Conservation (phyloP, 1,140 invertebrate genomes). For the Andricus grossulariae region DNA sequence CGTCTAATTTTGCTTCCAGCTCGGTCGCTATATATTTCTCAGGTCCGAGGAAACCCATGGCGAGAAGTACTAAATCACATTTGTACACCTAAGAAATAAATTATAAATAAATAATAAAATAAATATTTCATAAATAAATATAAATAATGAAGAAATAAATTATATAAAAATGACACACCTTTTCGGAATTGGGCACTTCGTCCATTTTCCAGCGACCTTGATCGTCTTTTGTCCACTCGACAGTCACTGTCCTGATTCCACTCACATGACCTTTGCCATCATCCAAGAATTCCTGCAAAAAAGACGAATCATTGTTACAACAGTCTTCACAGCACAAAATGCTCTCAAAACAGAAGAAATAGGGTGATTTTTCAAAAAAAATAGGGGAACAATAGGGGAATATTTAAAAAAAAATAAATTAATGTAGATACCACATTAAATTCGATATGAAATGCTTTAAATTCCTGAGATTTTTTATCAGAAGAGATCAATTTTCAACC, state of each 20-base stretch:
- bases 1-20: slow-evolving; percentile 89
- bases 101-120: no score
- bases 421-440: no score
- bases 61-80: slow-evolving; percentile 94
- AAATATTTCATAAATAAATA: no score
- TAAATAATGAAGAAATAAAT: no score
- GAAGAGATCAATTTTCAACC: no score
- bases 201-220: slow-evolving; percentile 96
- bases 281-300: slow-evolving; percentile 89
- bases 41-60: slow-evolving; percentile 99
- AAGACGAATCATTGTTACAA: slow-evolving; percentile 3
- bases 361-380: no score
- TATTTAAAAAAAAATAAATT: no score
- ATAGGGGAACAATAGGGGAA: no score
- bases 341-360: no score
- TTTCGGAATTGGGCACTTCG: slow-evolving; percentile 89
- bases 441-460: no score
- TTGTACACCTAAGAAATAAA: slow-evolving; percentile 79
- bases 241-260: slow-evolving; percentile 92
- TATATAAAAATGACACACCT: slow-evolving; percentile 69
- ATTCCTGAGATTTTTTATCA: no score
- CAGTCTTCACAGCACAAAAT: no score
- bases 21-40: slow-evolving; percentile 93
- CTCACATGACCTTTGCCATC: slow-evolving; percentile 92
- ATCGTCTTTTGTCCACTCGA: slow-evolving; percentile 96